Conservation (phyloP, 2,797 vertebrate genomes). For the Rhabdophis nuchalis region DNA sequence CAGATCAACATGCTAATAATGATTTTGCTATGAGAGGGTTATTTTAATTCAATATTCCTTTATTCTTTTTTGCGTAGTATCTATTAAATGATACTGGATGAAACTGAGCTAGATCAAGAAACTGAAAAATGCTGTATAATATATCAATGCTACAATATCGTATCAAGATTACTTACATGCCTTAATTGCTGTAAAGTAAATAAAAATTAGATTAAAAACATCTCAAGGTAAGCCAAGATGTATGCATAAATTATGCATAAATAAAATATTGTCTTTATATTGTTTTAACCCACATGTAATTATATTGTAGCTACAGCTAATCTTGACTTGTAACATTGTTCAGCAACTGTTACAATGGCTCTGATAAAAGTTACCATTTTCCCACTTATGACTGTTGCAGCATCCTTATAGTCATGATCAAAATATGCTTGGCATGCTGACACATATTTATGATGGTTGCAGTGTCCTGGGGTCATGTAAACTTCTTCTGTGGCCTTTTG, state of each 20-base stretch:
- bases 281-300: too few species aligned
- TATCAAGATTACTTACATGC: background rate
- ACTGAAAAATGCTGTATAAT: background rate
- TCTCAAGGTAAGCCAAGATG: background rate
- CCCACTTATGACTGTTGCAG: background rate
- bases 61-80: background rate
- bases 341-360: background rate
- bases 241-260: background rate
- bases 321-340: background rate
- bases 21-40: background rate
- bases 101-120: background rate
- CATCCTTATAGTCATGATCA: background rate
- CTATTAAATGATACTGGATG: background rate
- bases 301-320: background rate
- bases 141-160: background rate
- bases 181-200: background rate
- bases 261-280: background rate
- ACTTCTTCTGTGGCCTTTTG: background rate
- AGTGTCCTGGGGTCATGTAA: background rate
- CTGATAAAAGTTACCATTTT: background rate
- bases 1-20: background rate
- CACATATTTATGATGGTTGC: background rate
- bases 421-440: background rate
- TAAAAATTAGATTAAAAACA: background rate
- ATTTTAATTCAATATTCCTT: background rate